Percentiles rank a stretch among this genome's conserved stretches.
phyloP scores from a whole-genome alignment of 1,140 invertebrate species.

The Drosophila repleta region DNA sequence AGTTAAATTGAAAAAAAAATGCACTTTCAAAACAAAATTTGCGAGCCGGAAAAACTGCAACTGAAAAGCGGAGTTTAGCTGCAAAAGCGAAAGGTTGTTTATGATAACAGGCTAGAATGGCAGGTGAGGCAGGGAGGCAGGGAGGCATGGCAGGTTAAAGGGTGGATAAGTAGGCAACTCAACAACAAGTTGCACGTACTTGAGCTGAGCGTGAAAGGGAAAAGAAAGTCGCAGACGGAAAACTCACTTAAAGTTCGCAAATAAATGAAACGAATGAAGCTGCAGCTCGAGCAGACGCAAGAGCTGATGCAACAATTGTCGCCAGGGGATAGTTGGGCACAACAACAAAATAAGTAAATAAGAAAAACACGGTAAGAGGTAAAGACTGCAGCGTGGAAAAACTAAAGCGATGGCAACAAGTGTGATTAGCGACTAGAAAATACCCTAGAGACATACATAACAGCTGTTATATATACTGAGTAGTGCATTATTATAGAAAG shows the following conservation, averaged over 20 bases:
- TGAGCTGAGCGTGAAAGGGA: constrained; percentile 50
- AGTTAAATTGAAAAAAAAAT: constrained; percentile 28
- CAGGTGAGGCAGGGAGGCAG: background rate
- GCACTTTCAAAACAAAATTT: constrained; percentile 29
- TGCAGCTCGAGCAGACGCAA: constrained; percentile 37
- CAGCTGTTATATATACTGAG: too few relatives aligned
- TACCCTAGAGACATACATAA: background rate
- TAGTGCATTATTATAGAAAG: too few relatives aligned
- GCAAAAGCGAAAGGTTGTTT: constrained; percentile 67
- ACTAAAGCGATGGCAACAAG: constrained; percentile 64
- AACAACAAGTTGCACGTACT: constrained; percentile 74
- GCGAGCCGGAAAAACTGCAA: constrained; percentile 24
- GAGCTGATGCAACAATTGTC: constrained; percentile 60
- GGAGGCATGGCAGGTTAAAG: background rate
- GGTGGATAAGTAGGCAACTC: background rate
- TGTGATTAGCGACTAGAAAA: constrained; percentile 21
- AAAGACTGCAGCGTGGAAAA: constrained; percentile 44
- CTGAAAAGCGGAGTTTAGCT: constrained; percentile 15
- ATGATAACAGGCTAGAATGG: constrained; percentile 38
- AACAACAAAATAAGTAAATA: too few relatives aligned
- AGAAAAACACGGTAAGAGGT: constrained; percentile 5
- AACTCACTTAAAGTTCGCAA: constrained; percentile 55
- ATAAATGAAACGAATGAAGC: constrained; percentile 75
- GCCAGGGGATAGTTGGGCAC: constrained; percentile 9
- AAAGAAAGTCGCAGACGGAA: constrained; percentile 47